A percentile compares a stretch with the other conserved stretches of the same genome.
Evolutionary conservation across 2,888 invertebrate species (phyloP).

Genomic region (Drosophila robusta): DNA sequence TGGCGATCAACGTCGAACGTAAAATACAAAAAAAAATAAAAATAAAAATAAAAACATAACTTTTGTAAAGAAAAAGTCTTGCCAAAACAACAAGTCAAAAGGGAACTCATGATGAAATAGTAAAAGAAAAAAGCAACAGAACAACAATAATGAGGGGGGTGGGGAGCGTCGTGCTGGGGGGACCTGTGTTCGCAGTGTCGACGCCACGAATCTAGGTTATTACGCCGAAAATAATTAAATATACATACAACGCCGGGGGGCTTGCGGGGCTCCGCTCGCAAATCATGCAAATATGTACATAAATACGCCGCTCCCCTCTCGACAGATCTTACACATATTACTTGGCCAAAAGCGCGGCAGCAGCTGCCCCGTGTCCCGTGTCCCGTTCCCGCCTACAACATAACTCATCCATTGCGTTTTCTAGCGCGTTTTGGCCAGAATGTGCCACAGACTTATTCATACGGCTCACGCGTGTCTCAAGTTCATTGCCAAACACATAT

Average conservation of each 20-base stretch:
- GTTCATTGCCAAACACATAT: conserved; percentile 81
- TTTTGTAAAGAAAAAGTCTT: conserved; percentile 58
- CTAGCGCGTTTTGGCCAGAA: conserved; percentile 56
- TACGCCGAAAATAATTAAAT: conserved; percentile 80
- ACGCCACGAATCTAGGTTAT: conserved; percentile 81
- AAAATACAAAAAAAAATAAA: conserved; percentile 28
- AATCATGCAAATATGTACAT: conserved; percentile 52
- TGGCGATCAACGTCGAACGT: conserved; percentile 23
- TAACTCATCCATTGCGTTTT: conserved; percentile 16
- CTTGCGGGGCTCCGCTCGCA: conserved; percentile 30
- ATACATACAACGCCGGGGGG: conserved; percentile 45
- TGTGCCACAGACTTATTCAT: conserved; percentile 60
- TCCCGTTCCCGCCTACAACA: neutral
- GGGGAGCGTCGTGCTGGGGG: conserved; percentile 4
- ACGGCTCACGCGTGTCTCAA: conserved; percentile 79
- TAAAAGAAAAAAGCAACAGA: conserved; percentile 10
- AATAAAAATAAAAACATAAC: conserved; percentile 13
- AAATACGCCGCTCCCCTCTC: neutral
- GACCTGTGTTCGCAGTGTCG: conserved; percentile 35
- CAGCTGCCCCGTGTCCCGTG: neutral
- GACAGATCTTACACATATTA: conserved; percentile 11
- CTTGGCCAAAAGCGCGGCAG: conserved; percentile 22
- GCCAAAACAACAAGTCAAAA: conserved; percentile 30
- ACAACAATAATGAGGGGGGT: conserved; percentile 12
- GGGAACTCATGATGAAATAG: conserved; percentile 24